A percentile compares a stretch with the other conserved stretches of the same genome.
Evolutionary conservation across 2,888 invertebrate genomes (phyloP).

Genomic region (Congeria kusceri): DNA sequence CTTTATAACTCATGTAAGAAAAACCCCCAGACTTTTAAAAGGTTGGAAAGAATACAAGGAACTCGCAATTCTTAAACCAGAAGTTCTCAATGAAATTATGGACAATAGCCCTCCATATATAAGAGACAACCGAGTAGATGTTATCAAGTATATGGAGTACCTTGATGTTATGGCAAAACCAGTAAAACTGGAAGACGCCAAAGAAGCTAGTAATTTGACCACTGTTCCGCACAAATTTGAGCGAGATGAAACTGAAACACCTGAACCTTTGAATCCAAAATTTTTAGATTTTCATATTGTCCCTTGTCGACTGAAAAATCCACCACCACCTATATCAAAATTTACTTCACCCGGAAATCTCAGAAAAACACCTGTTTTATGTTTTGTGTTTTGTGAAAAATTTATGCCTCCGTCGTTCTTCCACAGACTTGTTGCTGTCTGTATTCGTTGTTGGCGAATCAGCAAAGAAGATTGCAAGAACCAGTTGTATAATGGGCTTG

Average conservation of each 20-base stretch:
- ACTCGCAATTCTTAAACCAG: conserved; percentile 23
- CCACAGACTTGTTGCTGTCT: neutral
- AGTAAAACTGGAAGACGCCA: neutral
- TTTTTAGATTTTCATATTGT: neutral
- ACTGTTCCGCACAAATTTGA: neutral
- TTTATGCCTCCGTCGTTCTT: neutral
- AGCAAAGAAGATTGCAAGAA: neutral
- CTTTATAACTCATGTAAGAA: conserved; percentile 41
- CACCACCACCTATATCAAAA: neutral
- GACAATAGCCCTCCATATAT: conserved; percentile 13
- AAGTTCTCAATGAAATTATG: conserved; percentile 35
- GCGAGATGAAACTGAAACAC: neutral
- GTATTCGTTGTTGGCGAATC: neutral
- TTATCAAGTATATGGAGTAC: conserved; percentile 40
- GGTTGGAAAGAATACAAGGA: conserved; percentile 36
- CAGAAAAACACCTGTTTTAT: neutral
- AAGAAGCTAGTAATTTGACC: neutral
- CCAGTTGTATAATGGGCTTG: neutral
- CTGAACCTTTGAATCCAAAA: neutral
- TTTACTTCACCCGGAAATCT: neutral
- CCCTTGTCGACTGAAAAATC: neutral
- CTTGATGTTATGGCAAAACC: conserved; percentile 52
- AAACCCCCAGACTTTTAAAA: conserved; percentile 20
- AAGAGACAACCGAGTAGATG: conserved; percentile 18
- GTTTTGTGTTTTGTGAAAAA: neutral